Base-by-base conservation (phyloP, 2,797 vertebrate genomes). In the Natrix natrix region DNA sequence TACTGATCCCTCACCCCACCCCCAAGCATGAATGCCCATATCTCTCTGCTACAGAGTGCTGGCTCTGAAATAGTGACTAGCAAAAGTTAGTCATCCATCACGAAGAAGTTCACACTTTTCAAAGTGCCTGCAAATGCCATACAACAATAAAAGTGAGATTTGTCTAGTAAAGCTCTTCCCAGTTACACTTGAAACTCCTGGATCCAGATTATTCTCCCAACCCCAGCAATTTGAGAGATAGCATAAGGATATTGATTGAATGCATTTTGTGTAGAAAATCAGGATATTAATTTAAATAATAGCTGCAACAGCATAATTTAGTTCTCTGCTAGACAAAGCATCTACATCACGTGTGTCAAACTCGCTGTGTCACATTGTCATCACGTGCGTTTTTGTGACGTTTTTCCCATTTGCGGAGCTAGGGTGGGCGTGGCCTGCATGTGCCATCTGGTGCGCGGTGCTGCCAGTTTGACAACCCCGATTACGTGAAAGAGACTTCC, bases 31-130 rank as follows among this genome's bases (percentile, higher is more conserved):
- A 0, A 0, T 69, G 88, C 91, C 43, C 66, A 26, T 63, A n/a
- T 37, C 57, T 56, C 14, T 95, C 92, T 61, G 13, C 63, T 4
- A 52, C 60, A 91, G 17, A 88, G 83, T 94, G 32, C 17, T 89
- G 78, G 86, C 55, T 93, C 93, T 96, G 83, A 94, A 93, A 92
- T 90, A 59, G 91, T 56, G 83, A 91, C 32, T 88, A 93, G 26
- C 26, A 92, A 13, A 94, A 93, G 66, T 88, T 95, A 91, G 89
- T 90, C 92, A 0, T 90, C 90, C 92, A 37, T 91, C 93, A 93
- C 63, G n/a, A 54, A 94, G 86, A 88, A 89, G 88, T 61, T 93
- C 90, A 94, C 66, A 86, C 63, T 93, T 95, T 96, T 94, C 91
- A 48, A 87, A 16, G 57, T 92, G 0, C 93, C 54, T 95, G 55